These are phyloP conservation scores for Actenoides hombroni DNA, from an alignment of 2,113 vertebrate species.

Conservation along the genomic window DNA sequence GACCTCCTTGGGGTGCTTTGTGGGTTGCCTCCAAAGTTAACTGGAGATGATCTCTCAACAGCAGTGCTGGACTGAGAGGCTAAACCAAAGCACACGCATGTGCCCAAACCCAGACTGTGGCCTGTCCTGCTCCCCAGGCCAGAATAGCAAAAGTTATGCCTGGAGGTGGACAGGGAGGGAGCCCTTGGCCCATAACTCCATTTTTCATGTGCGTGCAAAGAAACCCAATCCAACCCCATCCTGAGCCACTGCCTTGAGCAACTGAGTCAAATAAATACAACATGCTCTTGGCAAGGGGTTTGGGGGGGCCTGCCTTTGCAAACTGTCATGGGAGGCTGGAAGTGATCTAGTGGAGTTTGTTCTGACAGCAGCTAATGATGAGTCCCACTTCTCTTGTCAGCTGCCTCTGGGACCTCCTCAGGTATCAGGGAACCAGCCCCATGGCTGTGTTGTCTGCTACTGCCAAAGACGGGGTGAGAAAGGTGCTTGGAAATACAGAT, in stretches of 20 bases:
- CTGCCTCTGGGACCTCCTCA: neutral
- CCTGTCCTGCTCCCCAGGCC: neutral
- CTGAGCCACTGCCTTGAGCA: neutral
- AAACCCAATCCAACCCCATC: neutral
- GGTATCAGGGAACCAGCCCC: neutral
- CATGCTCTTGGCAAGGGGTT: neutral
- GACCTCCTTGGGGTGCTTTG: neutral
- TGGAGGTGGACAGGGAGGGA: neutral
- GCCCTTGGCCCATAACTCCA: neutral
- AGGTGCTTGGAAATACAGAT: neutral
- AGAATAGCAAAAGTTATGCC: neutral
- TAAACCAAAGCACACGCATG: fast-evolving
- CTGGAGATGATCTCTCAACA: neutral
- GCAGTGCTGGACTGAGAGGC: neutral
- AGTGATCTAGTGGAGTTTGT: neutral
- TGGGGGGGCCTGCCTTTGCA: neutral
- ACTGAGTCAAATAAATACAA: neutral
- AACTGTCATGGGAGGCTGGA: neutral
- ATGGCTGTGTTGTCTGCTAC: neutral
- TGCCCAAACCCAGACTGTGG: neutral
- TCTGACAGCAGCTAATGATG: neutral
- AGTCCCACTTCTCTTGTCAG: neutral
- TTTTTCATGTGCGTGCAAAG: neutral
- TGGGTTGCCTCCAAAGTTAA: neutral
- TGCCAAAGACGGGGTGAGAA: neutral